Evolutionary conservation across 1,140 invertebrate genomes (phyloP).

Genomic region (Amyelois transitella): DNA sequence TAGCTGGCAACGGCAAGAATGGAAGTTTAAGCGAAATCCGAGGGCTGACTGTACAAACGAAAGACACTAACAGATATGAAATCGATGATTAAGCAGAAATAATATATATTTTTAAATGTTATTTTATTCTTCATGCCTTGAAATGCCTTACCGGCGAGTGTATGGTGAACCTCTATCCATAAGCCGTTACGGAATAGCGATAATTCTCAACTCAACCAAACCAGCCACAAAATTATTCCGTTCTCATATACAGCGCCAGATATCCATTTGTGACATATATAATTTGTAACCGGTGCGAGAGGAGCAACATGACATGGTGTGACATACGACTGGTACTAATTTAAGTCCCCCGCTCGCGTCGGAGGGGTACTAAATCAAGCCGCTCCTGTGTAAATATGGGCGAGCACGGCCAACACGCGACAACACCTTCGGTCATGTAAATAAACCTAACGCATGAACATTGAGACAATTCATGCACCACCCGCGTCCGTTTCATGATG

Average conservation of each 20-base stretch:
- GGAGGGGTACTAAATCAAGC: constrained; percentile 54
- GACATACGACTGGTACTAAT: constrained; percentile 62
- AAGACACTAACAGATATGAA: not conserved
- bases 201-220: too few relatives aligned
- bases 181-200: too few relatives aligned
- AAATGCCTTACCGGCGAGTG: too few relatives aligned
- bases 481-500: too few relatives aligned
- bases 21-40: constrained; percentile 44
- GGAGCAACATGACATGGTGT: constrained; percentile 58
- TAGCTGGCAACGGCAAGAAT: constrained; percentile 53
- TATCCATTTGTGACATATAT: not conserved
- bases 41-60: constrained; percentile 15
- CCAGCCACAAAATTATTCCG: too few relatives aligned
- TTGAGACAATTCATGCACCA: constrained; percentile 27
- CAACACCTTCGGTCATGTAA: constrained; percentile 40
- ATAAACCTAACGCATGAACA: constrained; percentile 44
- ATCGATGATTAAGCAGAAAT: too few relatives aligned
- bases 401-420: constrained; percentile 44
- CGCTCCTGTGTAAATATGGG: constrained; percentile 53
- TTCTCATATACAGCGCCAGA: too few relatives aligned
- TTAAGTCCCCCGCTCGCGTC: constrained; percentile 48
- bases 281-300: constrained; percentile 13
- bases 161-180: too few relatives aligned
- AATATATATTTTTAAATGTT: too few relatives aligned
- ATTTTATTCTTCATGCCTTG: too few relatives aligned